Base-by-base conservation (phyloP, 2,113 vertebrate species). In the Cyrtonyx montezumae region DNA sequence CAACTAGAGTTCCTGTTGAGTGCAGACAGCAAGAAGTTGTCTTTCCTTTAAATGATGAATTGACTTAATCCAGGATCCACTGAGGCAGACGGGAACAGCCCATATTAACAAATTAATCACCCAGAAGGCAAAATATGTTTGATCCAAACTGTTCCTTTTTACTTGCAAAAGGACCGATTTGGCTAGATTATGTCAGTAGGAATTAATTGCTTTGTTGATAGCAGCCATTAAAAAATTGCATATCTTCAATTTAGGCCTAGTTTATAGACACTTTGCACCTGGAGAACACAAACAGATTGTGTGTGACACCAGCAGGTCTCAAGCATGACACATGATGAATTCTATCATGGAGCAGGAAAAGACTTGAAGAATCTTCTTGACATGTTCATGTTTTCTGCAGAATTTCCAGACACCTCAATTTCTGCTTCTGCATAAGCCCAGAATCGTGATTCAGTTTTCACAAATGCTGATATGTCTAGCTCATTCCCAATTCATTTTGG, bases 381-480 rank as follows among this genome's bases (percentile, higher is more conserved):
- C 1, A 5, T 32, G 66, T 73, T 91, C 36, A 25, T 42, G 43
- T 48, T 87, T 87, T 68, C 63, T 42, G 19, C 23, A 84, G 16
- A 69, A 77, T 73, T 82, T 79, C 59, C 70, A 53, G 40, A 48
- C 55, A 25, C 49, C 68, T 87, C 49, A 62, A 32, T 89, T 93
- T 84, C 80, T 88, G 32, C 56, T 88, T 89, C 81, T 92, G 53
- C 55, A 45, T 10, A 3, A 94, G 67, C 55, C 67, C 8, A 2
- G 70, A 94, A 95, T 87, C 53, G 79, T 93, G 94, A 96, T 83
- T 92, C 71, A 89, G 75, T 73, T 79, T 92, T 91, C 86, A 79
- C 71, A 95, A 76, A 92, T 74, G 63, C 81, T 84, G 87, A 61
- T 81, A 79, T 53, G 18, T 69, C 42, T 87, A 95, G 71, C 82